These are phyloP conservation scores for Toxotes jaculatrix DNA, from an alignment of 2,113 vertebrate species.

Conservation along the genomic window DNA sequence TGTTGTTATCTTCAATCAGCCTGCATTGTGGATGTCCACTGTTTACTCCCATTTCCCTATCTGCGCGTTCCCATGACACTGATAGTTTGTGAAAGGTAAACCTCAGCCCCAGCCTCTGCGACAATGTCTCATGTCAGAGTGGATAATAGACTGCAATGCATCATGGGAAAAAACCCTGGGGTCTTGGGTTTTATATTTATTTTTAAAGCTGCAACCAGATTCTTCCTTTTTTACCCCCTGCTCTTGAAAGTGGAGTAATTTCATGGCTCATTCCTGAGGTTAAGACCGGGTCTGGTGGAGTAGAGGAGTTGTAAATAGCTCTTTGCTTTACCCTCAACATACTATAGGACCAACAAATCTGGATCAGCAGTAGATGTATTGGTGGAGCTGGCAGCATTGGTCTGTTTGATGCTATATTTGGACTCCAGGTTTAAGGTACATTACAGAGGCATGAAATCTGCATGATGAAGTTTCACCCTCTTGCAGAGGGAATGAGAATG, in stretches of 20 bases:
- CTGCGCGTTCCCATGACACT: slow-evolving; percentile 51
- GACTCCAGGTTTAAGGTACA: slow-evolving; percentile 55
- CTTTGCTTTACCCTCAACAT: slow-evolving; percentile 33
- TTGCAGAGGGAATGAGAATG: slow-evolving; percentile 51
- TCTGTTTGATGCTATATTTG: slow-evolving; percentile 53
- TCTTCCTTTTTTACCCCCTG: not conserved
- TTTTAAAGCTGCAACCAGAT: slow-evolving; percentile 64
- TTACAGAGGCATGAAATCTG: slow-evolving; percentile 68
- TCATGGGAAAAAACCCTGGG: slow-evolving; percentile 65
- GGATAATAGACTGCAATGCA: slow-evolving; percentile 75
- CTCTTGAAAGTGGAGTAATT: slow-evolving; percentile 74
- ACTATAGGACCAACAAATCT: slow-evolving; percentile 49
- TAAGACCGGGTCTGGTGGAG: slow-evolving; percentile 53
- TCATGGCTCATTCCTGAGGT: slow-evolving; percentile 77
- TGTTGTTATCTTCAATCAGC: slow-evolving; percentile 46
- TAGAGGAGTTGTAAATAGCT: slow-evolving; percentile 59
- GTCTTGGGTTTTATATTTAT: slow-evolving; percentile 68
- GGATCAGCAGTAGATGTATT: slow-evolving; percentile 45
- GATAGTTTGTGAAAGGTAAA: slow-evolving; percentile 73
- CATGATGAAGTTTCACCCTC: slow-evolving; percentile 60
- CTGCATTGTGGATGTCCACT: slow-evolving; percentile 42
- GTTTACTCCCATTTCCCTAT: slow-evolving; percentile 53
- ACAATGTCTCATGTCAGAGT: slow-evolving; percentile 70
- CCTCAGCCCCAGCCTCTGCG: slow-evolving; percentile 58
- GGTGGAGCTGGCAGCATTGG: slow-evolving; percentile 31